Evolutionary conservation across 2,797 vertebrate genomes (phyloP).

Genomic region (Pseudomugil tenellus): DNA sequence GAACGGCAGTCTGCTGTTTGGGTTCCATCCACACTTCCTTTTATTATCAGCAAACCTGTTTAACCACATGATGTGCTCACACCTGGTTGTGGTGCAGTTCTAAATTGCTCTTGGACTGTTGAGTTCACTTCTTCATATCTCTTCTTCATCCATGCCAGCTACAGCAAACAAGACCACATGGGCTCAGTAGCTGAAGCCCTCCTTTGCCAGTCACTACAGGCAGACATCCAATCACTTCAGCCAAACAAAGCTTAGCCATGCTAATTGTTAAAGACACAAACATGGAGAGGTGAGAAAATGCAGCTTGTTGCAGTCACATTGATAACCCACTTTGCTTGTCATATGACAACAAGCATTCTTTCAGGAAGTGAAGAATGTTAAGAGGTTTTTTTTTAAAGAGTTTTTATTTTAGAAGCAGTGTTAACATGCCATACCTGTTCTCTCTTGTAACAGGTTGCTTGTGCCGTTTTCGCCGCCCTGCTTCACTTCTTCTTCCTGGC

Average conservation of each 20-base stretch:
- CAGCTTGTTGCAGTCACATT: slow-evolving; percentile 28
- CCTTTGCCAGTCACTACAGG: slow-evolving; percentile 66
- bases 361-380: neutral
- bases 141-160: slow-evolving; percentile 57
- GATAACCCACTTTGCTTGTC: slow-evolving; percentile 9
- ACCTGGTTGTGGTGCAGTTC: slow-evolving; percentile 34
- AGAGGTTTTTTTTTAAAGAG: slow-evolving; percentile 12
- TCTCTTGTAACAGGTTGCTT: slow-evolving; percentile 87
- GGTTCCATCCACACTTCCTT: neutral
- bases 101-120: slow-evolving; percentile 56
- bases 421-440: no score
- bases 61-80: slow-evolving; percentile 18
- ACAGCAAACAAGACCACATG: slow-evolving; percentile 63
- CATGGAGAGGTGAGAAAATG: slow-evolving; percentile 48
- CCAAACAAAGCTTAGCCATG: slow-evolving; percentile 66
- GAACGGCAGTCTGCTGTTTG: slow-evolving; percentile 6
- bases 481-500: slow-evolving; percentile 99
- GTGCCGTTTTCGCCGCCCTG: slow-evolving; percentile 94
- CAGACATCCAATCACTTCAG: slow-evolving; percentile 58
- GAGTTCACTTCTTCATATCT: slow-evolving; percentile 53
- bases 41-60: slow-evolving; percentile 17
- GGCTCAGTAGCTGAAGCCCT: slow-evolving; percentile 36
- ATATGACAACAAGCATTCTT: slow-evolving; percentile 12
- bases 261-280: slow-evolving; percentile 58
- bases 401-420: slow-evolving; percentile 11